Evolutionary conservation across 2,113 vertebrate species (phyloP).

Genomic region (Hyperopisus bebe): DNA sequence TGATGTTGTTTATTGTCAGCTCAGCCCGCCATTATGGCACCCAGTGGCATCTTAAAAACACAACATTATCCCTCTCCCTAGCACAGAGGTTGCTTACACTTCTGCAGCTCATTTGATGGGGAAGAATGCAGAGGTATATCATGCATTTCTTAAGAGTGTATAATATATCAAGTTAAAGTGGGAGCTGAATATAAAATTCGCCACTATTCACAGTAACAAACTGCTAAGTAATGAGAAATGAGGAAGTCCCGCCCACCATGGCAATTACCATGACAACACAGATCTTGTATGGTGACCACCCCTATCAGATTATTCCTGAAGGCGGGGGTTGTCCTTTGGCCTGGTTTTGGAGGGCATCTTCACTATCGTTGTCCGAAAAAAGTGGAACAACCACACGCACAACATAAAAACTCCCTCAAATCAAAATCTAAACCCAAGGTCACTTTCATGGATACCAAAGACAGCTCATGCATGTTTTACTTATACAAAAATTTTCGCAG

Average conservation of each 20-base stretch:
- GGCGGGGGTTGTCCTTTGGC: background rate
- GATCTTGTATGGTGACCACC: background rate
- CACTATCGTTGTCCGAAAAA: background rate
- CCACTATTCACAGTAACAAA: background rate
- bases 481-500: too few relatives aligned
- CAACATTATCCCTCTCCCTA: background rate
- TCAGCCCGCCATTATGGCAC: background rate
- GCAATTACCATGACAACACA: background rate
- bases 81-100: background rate
- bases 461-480: background rate
- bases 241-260: background rate
- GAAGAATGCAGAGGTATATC: background rate
- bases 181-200: background rate
- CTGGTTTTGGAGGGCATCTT: background rate
- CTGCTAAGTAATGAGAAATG: background rate
- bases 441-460: background rate
- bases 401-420: background rate
- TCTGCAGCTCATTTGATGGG: background rate
- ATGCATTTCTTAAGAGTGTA: background rate
- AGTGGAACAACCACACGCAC: background rate
- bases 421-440: background rate
- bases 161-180: background rate
- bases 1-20: background rate
- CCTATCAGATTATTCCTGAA: background rate
- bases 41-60: background rate